phyloP scores from a whole-genome alignment of 2,797 vertebrate species.

The Onychomys arenicola region DNA sequence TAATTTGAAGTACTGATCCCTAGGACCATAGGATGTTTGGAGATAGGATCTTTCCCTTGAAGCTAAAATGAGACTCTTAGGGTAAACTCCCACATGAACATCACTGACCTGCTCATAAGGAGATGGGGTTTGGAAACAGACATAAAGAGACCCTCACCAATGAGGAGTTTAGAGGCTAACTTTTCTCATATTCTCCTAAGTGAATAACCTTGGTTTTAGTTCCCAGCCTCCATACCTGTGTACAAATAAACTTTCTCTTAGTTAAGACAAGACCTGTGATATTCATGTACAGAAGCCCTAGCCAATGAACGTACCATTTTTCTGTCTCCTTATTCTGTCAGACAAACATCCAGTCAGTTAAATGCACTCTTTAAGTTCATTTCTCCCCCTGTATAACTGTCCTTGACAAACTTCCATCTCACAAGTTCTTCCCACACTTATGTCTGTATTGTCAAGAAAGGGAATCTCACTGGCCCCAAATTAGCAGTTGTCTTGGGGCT shows the following conservation, averaged over 20 bases:
- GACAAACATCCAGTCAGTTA: not conserved
- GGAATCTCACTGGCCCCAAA: not conserved
- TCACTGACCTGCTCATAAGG: not conserved
- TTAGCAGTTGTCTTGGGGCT: not conserved
- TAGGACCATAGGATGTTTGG: not conserved
- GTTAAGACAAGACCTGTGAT: not conserved
- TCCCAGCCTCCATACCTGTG: not conserved
- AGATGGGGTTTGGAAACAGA: not conserved
- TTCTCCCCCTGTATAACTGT: not conserved
- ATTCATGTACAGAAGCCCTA: not conserved
- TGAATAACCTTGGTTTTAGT: not conserved
- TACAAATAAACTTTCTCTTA: not conserved
- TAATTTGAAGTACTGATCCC: not conserved
- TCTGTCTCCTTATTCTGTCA: not conserved
- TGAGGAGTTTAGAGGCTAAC: not conserved
- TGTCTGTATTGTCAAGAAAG: not conserved
- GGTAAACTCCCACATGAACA: rapidly evolving
- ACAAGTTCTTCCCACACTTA: not conserved
- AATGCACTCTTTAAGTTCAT: not conserved
- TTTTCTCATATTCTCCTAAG: not conserved
- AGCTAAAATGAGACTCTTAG: not conserved
- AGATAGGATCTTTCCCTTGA: not conserved
- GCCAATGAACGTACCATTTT: not conserved
- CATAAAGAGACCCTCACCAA: not conserved
- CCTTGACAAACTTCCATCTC: not conserved